Conservation (phyloP, 1,140 invertebrate genomes). For the Lanistes nyassanus region DNA sequence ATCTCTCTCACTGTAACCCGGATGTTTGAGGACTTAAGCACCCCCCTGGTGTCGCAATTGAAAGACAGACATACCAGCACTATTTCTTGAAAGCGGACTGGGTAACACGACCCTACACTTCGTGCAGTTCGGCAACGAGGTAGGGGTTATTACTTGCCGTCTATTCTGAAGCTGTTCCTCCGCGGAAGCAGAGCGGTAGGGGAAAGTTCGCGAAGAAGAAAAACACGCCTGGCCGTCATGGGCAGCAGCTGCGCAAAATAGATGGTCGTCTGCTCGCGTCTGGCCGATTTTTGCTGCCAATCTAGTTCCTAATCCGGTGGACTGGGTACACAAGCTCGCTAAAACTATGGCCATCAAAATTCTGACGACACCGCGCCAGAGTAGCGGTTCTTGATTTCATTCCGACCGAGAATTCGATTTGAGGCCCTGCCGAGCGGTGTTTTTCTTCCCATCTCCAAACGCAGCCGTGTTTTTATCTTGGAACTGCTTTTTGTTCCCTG, state of each 20-base stretch:
- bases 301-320: slow-evolving; percentile 12
- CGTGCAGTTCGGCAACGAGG: too few species aligned
- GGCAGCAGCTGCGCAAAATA: slow-evolving; percentile 28
- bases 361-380: slow-evolving; percentile 23
- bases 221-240: slow-evolving; percentile 22
- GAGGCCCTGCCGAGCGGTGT: slow-evolving; percentile 18
- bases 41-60: slow-evolving; percentile 10
- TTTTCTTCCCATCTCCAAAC: slow-evolving; percentile 25
- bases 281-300: slow-evolving; percentile 29
- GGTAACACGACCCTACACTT: too few species aligned
- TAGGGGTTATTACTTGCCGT: too few species aligned
- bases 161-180: too few species aligned
- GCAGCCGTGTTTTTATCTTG: slow-evolving; percentile 17
- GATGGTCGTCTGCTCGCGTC: slow-evolving; percentile 26
- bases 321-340: slow-evolving; percentile 17
- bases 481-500: slow-evolving; percentile 25
- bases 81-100: too few species aligned
- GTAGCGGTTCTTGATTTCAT: slow-evolving; percentile 27
- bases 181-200: too few species aligned
- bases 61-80: background rate
- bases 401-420: slow-evolving; percentile 25
- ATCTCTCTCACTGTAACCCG: slow-evolving; percentile 15
- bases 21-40: slow-evolving; percentile 16
- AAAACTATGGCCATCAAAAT: slow-evolving; percentile 28
- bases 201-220: background rate